phyloP scores from a whole-genome alignment of 2,113 vertebrate species.

The Tetraodon nigroviridis region DNA sequence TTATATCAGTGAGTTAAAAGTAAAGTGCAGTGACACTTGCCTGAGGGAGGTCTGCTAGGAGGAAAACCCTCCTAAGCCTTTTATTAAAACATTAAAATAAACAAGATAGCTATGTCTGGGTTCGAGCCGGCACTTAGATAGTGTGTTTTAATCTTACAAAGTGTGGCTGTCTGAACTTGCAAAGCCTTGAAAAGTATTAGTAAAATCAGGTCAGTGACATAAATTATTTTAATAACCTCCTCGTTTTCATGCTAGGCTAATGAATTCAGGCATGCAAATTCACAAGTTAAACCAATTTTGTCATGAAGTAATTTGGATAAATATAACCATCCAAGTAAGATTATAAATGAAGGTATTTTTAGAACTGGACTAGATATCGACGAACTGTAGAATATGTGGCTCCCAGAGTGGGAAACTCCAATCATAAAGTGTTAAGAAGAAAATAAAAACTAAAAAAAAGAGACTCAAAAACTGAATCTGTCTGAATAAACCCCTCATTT shows the following conservation, averaged over 20 bases:
- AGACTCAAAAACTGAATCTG: too few relatives aligned
- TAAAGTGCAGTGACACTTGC: background rate
- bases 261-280: slow-evolving; percentile 6
- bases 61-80: background rate
- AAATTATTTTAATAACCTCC: slow-evolving; percentile 14
- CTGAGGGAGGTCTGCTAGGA: background rate
- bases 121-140: background rate
- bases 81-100: slow-evolving; percentile 4
- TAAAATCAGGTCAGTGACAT: slow-evolving; percentile 22
- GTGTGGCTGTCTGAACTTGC: background rate
- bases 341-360: slow-evolving; percentile 9
- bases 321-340: background rate
- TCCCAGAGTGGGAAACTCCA: too few relatives aligned
- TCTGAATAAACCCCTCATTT: too few relatives aligned
- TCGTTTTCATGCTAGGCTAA: background rate
- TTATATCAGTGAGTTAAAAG: background rate
- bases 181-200: background rate
- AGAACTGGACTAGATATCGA: slow-evolving; percentile 28
- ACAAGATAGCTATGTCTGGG: background rate
- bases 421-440: too few relatives aligned
- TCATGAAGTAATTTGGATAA: slow-evolving; percentile 12
- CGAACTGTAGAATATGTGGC: slow-evolving; percentile 2
- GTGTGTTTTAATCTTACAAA: background rate
- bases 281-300: slow-evolving; percentile 4
- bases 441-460: too few relatives aligned